phyloP scores from a whole-genome alignment of 1,140 invertebrate genomes.

The Pachypsylla venusta region DNA sequence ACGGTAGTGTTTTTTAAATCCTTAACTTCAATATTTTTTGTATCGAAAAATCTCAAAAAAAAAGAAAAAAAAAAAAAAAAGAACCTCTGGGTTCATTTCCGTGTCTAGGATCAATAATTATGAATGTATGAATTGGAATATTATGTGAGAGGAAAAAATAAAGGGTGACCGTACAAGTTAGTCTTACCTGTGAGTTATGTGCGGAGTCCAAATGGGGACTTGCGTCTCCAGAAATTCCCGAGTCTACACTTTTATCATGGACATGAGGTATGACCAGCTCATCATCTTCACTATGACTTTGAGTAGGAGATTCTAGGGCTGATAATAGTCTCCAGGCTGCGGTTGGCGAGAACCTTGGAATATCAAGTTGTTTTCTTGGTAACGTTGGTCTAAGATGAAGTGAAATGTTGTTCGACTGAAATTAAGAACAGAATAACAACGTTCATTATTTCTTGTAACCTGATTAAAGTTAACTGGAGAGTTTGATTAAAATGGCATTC shows the following conservation, averaged over 20 bases:
- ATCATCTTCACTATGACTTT: constrained; percentile 18
- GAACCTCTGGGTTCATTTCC: not conserved
- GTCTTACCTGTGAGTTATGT: constrained; percentile 24
- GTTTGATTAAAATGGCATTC: no score
- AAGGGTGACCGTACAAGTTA: no score
- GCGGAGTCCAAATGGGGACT: constrained; percentile 31
- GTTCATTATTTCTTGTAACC: no score
- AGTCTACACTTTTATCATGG: constrained; percentile 56
- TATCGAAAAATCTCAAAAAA: no score
- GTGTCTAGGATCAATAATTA: not conserved
- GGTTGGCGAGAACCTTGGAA: constrained; percentile 61
- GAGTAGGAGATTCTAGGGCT: constrained; percentile 26
- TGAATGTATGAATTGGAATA: not conserved
- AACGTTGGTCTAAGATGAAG: constrained; percentile 56
- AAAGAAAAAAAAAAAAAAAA: no score
- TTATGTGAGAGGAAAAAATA: no score
- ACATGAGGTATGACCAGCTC: constrained; percentile 29
- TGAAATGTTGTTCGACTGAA: constrained; percentile 39
- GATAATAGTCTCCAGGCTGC: constrained; percentile 64
- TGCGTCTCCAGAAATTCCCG: constrained; percentile 59
- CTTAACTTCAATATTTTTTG: no score
- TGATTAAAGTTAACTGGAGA: no score
- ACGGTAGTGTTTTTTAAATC: no score
- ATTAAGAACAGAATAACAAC: not conserved
- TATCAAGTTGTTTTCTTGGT: constrained; percentile 55